These are phyloP conservation scores for Syritta pipiens DNA, from an alignment of 2,888 invertebrate genomes.

Conservation along the genomic window DNA sequence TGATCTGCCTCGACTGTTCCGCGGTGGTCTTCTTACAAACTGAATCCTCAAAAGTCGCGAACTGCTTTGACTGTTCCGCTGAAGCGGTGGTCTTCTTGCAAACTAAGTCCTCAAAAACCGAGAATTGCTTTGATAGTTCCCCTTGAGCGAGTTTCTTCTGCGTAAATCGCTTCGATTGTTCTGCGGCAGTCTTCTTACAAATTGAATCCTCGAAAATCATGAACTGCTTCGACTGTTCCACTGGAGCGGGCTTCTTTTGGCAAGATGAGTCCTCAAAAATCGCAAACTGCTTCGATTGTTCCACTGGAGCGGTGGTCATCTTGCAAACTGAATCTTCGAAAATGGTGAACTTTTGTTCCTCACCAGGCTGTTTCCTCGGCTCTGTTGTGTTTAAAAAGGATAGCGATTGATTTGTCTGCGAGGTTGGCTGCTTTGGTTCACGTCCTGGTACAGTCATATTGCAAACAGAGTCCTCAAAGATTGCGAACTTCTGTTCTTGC, in stretches of 20 bases:
- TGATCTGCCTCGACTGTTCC: too few relatives aligned
- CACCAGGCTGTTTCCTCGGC: neutral
- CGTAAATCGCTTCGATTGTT: too few relatives aligned
- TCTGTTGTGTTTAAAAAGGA: neutral
- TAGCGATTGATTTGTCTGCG: neutral
- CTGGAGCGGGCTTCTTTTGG: too few relatives aligned
- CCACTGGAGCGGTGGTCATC: too few relatives aligned
- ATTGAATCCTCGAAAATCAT: too few relatives aligned
- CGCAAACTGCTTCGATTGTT: too few relatives aligned
- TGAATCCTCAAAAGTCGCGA: constrained; percentile 15
- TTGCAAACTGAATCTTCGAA: constrained; percentile 24
- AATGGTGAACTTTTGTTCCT: neutral
- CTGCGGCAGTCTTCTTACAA: too few relatives aligned
- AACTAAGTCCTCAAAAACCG: neutral
- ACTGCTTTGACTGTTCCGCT: neutral
- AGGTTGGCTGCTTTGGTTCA: neutral
- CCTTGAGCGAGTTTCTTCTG: too few relatives aligned
- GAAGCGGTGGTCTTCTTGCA: neutral
- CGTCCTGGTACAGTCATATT: neutral
- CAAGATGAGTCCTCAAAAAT: too few relatives aligned
- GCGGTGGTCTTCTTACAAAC: too few relatives aligned
- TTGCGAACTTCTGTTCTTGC: neutral
- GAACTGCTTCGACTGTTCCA: too few relatives aligned
- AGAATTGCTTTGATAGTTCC: too few relatives aligned
- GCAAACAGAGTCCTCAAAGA: constrained; percentile 19